These are phyloP conservation scores for Stomorhina lunata DNA, from an alignment of 2,888 invertebrate genomes.

Conservation along the genomic window DNA sequence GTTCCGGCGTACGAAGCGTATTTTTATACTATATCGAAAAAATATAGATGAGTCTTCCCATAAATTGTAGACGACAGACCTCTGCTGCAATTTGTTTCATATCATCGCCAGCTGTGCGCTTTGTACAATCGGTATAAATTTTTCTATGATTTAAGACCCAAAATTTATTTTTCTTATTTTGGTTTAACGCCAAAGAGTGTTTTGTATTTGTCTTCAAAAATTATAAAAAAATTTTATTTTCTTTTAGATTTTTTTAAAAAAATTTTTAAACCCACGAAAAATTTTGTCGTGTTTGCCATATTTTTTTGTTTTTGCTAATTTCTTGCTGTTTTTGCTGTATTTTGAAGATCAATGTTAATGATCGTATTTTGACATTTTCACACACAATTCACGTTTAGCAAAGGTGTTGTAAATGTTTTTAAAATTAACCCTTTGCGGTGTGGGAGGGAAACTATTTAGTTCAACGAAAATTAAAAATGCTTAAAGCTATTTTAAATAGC, in stretches of 20 bases:
- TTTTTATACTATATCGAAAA: too few species aligned
- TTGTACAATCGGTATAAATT: slow-evolving; percentile 3
- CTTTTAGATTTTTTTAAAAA: not conserved
- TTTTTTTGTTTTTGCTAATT: not conserved
- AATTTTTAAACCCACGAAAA: not conserved
- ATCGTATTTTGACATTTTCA: not conserved
- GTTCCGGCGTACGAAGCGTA: slow-evolving; percentile 49
- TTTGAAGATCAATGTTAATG: slow-evolving; percentile 33
- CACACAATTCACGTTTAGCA: slow-evolving; percentile 1
- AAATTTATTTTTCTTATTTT: not conserved
- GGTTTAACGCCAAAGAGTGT: slow-evolving; percentile 30
- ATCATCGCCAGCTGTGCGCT: not conserved
- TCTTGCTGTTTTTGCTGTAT: not conserved
- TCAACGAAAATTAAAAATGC: not conserved
- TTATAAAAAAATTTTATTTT: not conserved
- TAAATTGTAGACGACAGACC: not conserved
- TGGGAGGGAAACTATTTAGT: not conserved
- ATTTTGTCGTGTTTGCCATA: not conserved
- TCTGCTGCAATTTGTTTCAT: not conserved
- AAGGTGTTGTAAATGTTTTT: not conserved
- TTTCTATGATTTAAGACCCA: not conserved
- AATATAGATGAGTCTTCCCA: not conserved
- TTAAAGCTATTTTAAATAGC: too few species aligned
- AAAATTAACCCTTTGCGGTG: not conserved
- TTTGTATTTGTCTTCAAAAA: not conserved